These are phyloP conservation scores for Periophthalmus modestus DNA, from an alignment of 2,113 vertebrate species.

Conservation along the genomic window DNA sequence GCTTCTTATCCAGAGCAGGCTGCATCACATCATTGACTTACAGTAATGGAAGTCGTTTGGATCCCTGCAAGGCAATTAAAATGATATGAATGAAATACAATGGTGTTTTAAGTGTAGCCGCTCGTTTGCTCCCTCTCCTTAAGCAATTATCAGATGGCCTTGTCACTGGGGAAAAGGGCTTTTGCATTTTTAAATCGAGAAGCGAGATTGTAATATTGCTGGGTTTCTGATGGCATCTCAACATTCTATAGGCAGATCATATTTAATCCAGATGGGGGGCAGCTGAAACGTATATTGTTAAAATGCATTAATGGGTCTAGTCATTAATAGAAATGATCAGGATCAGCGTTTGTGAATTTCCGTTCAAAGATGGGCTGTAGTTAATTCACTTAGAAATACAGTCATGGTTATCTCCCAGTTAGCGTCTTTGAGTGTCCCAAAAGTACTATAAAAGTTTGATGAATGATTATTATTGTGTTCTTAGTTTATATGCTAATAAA, in stretches of 20 bases:
- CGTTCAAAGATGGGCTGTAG: not conserved
- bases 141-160: slow-evolving; percentile 27
- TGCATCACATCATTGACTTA: slow-evolving; percentile 38
- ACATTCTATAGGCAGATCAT: too few relatives aligned
- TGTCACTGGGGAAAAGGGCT: slow-evolving; percentile 9
- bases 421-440: too few relatives aligned
- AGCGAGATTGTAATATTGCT: not conserved
- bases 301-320: too few relatives aligned
- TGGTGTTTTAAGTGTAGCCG: slow-evolving; percentile 27
- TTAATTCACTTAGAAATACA: too few relatives aligned
- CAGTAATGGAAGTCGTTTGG: slow-evolving; percentile 40
- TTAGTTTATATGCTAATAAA: too few relatives aligned
- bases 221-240: too few relatives aligned
- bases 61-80: slow-evolving; percentile 47
- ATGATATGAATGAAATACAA: slow-evolving; percentile 40
- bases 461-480: too few relatives aligned
- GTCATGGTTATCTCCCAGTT: not conserved
- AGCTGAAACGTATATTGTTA: too few relatives aligned
- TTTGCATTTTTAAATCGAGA: slow-evolving; percentile 3
- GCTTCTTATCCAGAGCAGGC: slow-evolving; percentile 28
- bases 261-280: too few relatives aligned
- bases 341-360: too few relatives aligned
- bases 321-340: too few relatives aligned
- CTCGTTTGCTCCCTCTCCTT: slow-evolving; percentile 26
- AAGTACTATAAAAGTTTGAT: too few relatives aligned